phyloP scores from a whole-genome alignment of 1,140 invertebrate species.

The Musca vetustissima region DNA sequence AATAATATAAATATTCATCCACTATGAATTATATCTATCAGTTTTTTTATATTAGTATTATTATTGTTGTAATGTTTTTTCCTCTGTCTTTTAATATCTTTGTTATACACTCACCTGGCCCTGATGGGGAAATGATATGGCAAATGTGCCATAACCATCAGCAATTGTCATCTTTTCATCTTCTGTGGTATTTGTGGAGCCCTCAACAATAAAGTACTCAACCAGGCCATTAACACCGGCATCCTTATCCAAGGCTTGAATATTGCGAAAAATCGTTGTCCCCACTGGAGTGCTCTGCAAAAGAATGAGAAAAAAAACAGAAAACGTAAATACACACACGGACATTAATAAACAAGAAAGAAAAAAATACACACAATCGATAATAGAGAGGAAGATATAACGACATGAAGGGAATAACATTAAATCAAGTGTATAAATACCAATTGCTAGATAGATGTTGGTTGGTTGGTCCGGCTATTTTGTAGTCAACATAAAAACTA shows the following conservation, averaged over 20 bases:
- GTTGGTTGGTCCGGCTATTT: too few species aligned
- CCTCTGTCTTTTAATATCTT: slow-evolving; percentile 1
- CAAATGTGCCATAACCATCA: slow-evolving; percentile 80
- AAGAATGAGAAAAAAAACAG: slow-evolving; percentile 34
- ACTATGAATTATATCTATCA: too few species aligned
- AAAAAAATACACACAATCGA: too few species aligned
- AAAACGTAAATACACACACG: background rate
- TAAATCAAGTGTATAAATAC: slow-evolving; percentile 21
- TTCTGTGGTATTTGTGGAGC: slow-evolving; percentile 60
- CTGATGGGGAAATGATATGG: slow-evolving; percentile 85
- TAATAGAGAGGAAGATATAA: too few species aligned
- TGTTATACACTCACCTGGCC: slow-evolving; percentile 61
- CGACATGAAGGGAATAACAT: slow-evolving; percentile 7
- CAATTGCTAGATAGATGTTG: background rate
- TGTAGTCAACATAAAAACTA: background rate
- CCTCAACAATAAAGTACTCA: slow-evolving; percentile 74
- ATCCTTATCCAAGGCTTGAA: slow-evolving; percentile 82
- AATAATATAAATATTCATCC: too few species aligned
- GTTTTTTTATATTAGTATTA: too few species aligned
- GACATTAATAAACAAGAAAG: background rate
- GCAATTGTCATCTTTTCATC: slow-evolving; percentile 67
- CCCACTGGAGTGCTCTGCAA: slow-evolving; percentile 81
- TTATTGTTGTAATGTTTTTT: too few species aligned
- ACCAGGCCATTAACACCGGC: slow-evolving; percentile 83
- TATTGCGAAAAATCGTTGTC: slow-evolving; percentile 80